phyloP scores from a whole-genome alignment of 2,113 vertebrate genomes.

The Oriolus oriolus region DNA sequence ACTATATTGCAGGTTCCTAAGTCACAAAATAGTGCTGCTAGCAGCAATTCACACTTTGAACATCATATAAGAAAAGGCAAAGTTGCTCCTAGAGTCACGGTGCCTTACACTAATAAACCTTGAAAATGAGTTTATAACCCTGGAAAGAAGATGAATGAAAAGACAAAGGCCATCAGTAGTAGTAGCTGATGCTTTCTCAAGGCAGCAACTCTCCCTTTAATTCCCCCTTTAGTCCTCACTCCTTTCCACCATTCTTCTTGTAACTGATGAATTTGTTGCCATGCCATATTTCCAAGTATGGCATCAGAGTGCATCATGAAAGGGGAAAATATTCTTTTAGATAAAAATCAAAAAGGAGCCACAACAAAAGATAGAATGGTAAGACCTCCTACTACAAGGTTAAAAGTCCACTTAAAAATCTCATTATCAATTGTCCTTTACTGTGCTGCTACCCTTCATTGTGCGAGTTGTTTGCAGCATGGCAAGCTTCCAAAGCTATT shows the following conservation, averaged over 20 bases:
- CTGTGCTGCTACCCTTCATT: background rate
- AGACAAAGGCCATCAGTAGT: background rate
- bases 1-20: background rate
- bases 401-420: background rate
- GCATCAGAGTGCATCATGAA: background rate
- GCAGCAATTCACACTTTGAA: background rate
- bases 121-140: background rate
- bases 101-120: background rate
- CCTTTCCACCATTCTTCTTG: background rate
- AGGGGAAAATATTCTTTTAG: background rate
- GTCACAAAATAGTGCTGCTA: background rate
- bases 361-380: background rate
- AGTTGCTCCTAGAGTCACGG: background rate
- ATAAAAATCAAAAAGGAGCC: background rate
- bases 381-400: background rate
- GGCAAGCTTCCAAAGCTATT: conserved; percentile 57
- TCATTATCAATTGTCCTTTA: background rate
- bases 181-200: background rate
- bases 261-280: background rate
- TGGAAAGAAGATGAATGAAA: background rate
- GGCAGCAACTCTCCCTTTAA: background rate
- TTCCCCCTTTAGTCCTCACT: background rate
- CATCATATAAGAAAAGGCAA: background rate
- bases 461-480: background rate
- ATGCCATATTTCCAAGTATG: background rate